Evolutionary conservation across 2,888 invertebrate species (phyloP), one percentile per base, ranked within the genome.

Genomic region (Pantelozetes paolii): DNA sequence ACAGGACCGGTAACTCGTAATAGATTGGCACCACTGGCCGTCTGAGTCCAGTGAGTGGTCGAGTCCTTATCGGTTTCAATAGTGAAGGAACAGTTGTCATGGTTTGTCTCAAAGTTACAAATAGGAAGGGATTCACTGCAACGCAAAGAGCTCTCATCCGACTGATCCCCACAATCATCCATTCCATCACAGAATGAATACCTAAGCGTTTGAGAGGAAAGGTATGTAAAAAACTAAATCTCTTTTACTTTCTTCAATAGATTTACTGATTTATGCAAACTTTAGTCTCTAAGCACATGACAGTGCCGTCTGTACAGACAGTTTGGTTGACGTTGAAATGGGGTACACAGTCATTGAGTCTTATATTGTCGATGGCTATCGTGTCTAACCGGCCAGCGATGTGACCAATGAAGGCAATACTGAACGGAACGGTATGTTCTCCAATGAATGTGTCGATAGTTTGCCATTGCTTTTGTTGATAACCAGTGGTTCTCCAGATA

Each of bases 101-200:
- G 36, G 6, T 8, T n/a, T 20, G 2, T 3, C 5, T 50, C 50
- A 20, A 50, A 18, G 3, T 2, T 6, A 59, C 59, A 59, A 1
- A 3, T 59, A 1, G 28, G 30, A 40, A 32, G 50, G 3, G 8
- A n/a, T 20, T 5, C 6, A 18, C 26, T 20, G 5, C 26, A 18
- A 28, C 40, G 69, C 11, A 23, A n/a, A 6, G 15, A 3, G 13
- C n/a, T 23, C 23, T 73, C 73, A 42, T 73, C 73, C 30, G 15
- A 32, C 3, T 5, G 28, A 69, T 45, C 67, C 0, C 67, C 73
- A 45, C 73, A 73, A 50, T 73, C 73, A 42, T 73, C 45, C 13
- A 50, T 67, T 20, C 20, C 30, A 23, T 73, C 69, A 30, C 73
- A 73, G 9, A 67, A 20, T 6, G 45, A 32, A 50, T 20, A 50